Percentiles rank a stretch among this genome's conserved stretches.
phyloP scores from a whole-genome alignment of 2,797 vertebrate genomes.

The Lophius americanus region DNA sequence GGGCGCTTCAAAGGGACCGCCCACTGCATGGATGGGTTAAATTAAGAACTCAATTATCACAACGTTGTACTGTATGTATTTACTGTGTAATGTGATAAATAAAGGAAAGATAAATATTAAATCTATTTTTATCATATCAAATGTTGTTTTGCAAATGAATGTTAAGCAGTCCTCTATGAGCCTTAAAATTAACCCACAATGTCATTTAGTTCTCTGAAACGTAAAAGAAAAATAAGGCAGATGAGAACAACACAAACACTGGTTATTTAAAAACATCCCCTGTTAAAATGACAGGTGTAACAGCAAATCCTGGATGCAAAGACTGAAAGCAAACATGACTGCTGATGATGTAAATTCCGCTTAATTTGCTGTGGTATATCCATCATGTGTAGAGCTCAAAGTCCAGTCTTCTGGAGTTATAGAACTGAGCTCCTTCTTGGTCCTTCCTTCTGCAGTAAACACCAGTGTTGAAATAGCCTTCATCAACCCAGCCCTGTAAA shows the following conservation, averaged over 20 bases:
- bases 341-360: background rate
- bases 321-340: slow-evolving; percentile 8
- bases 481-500: slow-evolving; percentile 89
- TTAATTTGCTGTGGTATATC: background rate
- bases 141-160: background rate
- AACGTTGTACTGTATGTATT: too few species aligned
- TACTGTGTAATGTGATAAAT: too few species aligned
- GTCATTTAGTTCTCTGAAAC: background rate
- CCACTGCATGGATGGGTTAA: too few species aligned
- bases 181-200: background rate
- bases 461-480: slow-evolving; percentile 89
- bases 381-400: slow-evolving; percentile 91
- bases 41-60: too few species aligned
- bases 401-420: slow-evolving; percentile 91
- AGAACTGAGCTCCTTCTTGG: slow-evolving; percentile 87
- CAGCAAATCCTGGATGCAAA: slow-evolving; percentile 11
- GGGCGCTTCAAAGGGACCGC: too few species aligned
- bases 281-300: slow-evolving; percentile 31
- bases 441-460: slow-evolving; percentile 90
- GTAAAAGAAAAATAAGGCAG: background rate
- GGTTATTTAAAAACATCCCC: slow-evolving; percentile 53
- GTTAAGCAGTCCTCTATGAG: background rate
- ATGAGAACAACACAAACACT: slow-evolving; percentile 30
- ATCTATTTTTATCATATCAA: background rate
- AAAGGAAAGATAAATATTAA: background rate